Conservation (phyloP, 2,888 invertebrate genomes). For the Candidula unifasciata region DNA sequence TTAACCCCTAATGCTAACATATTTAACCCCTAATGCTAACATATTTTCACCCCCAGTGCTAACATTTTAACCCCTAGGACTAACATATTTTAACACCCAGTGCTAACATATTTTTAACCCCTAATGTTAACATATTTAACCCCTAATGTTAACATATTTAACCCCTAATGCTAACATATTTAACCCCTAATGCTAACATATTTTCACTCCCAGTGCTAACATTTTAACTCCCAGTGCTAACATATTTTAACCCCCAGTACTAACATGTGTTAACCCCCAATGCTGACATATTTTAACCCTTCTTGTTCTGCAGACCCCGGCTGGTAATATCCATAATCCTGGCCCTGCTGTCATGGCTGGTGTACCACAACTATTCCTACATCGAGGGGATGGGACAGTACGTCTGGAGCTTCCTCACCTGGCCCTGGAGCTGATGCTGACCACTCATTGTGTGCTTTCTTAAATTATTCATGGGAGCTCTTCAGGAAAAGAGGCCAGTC, state of each 20-base stretch:
- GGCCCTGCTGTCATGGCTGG: conserved; percentile 20
- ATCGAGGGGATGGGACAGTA: conserved; percentile 33
- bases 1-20: no score
- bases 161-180: no score
- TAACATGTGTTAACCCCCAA: no score
- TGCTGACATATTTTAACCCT: background rate
- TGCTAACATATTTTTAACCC: no score
- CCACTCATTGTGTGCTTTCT: background rate
- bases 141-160: no score
- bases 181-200: background rate
- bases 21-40: no score
- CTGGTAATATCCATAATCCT: conserved; percentile 26
- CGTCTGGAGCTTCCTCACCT: conserved; percentile 30
- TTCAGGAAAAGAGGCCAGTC: background rate
- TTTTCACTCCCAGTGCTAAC: background rate
- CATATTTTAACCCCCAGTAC: no score
- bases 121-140: no score
- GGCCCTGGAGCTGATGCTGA: conserved; percentile 43
- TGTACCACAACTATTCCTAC: conserved; percentile 44
- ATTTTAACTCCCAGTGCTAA: no score
- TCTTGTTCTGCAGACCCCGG: conserved; percentile 6
- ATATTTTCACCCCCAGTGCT: no score
- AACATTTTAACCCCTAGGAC: no score
- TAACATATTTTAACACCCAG: no score
- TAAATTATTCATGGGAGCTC: background rate